Evolutionary conservation across 1,140 invertebrate species (phyloP).

Genomic region (Aphelinus certus): DNA sequence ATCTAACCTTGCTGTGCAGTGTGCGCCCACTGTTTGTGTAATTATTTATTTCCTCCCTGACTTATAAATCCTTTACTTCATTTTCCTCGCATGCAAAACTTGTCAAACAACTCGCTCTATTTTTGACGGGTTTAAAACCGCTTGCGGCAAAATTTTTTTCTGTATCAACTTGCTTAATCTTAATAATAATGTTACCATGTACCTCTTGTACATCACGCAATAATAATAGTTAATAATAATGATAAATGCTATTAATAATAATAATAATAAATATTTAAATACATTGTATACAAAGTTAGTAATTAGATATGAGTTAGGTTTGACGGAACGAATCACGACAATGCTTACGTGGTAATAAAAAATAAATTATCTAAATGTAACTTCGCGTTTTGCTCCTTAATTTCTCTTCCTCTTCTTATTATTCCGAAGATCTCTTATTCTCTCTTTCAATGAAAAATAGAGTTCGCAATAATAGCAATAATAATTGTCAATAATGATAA

Average conservation of each 20-base stretch:
- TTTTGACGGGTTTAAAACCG: conserved; percentile 34
- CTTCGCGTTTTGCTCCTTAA: conserved; percentile 45
- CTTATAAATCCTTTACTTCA: conserved; percentile 39
- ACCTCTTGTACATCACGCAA: conserved; percentile 37
- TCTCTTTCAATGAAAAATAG: conserved; percentile 37
- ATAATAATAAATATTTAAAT: conserved; percentile 40
- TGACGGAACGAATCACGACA: conserved; percentile 44
- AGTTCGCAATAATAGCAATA: conserved; percentile 53
- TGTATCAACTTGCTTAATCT: conserved; percentile 45
- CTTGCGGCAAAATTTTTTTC: conserved; percentile 26
- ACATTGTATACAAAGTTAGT: conserved; percentile 46
- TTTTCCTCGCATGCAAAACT: conserved; percentile 57
- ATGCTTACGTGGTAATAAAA: conserved; percentile 47
- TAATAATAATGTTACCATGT: conserved; percentile 38
- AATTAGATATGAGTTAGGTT: conserved; percentile 51
- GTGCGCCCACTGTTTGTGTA: conserved; percentile 39
- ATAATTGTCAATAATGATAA: conserved; percentile 43
- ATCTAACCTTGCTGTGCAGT: conserved; percentile 50
- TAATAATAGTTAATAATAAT: conserved; percentile 40
- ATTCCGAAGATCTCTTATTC: conserved; percentile 5
- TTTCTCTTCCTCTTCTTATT: conserved; percentile 29
- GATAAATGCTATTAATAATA: conserved; percentile 38
- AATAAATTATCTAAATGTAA: conserved; percentile 44
- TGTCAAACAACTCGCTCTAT: conserved; percentile 48
- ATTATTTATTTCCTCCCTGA: conserved; percentile 28